A percentile compares a stretch with the other conserved stretches of the same genome.
Evolutionary conservation across 2,888 invertebrate species (phyloP).

Genomic region (Meghimatium bilineatum): DNA sequence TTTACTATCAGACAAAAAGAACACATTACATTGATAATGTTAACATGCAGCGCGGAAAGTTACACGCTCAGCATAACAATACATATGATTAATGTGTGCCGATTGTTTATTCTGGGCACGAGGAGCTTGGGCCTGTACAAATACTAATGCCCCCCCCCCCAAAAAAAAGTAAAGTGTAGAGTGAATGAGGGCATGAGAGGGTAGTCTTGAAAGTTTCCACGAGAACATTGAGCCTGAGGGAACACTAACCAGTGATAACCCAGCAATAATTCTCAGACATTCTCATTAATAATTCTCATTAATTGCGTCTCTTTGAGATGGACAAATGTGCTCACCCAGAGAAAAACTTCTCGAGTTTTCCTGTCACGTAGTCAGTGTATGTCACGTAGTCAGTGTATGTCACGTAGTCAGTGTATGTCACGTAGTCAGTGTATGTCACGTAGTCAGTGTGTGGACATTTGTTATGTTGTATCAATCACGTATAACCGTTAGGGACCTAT

Average conservation of each 20-base stretch:
- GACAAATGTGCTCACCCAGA: not conserved
- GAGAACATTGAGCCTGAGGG: not conserved
- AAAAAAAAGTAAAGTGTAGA: not conserved
- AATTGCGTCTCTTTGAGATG: constrained; percentile 30
- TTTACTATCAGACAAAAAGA: too few species aligned
- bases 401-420: too few species aligned
- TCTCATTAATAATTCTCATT: constrained; percentile 36
- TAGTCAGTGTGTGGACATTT: not conserved
- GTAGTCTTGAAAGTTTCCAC: not conserved
- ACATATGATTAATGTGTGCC: too few species aligned
- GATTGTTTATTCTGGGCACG: not conserved
- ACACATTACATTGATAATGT: too few species aligned
- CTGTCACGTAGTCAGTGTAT: constrained; percentile 6
- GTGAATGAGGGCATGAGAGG: not conserved
- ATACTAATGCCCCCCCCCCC: too few species aligned
- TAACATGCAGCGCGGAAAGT: too few species aligned
- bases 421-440: too few species aligned
- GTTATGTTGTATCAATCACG: not conserved
- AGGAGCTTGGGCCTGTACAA: not conserved
- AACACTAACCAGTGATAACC: constrained; percentile 2
- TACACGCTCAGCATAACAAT: too few species aligned
- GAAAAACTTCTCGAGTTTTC: not conserved
- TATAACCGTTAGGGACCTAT: too few species aligned
- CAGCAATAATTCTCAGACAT: constrained; percentile 6
- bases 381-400: too few species aligned